A percentile compares a stretch with the other conserved stretches of the same genome.
These are phyloP conservation scores for Brenthis ino DNA, from an alignment of 2,888 invertebrate genomes.

Conservation along the genomic window DNA sequence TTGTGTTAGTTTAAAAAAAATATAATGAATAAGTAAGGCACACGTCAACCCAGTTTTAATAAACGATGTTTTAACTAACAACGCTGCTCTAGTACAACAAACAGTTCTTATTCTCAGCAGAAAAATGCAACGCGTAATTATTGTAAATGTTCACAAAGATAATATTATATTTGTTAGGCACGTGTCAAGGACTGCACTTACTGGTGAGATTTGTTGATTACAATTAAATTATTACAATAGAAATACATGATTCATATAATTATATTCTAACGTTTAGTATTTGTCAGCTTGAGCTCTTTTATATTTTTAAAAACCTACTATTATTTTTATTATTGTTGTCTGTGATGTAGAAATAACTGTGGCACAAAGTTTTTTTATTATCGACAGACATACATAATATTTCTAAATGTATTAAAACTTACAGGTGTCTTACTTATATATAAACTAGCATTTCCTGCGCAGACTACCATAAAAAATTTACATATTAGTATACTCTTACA, in stretches of 20 bases:
- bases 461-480: no score
- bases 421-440: no score
- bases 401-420: no score
- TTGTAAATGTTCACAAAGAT: neutral
- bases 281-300: neutral
- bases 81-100: neutral
- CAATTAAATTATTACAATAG: neutral
- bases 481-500: no score
- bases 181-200: slow-evolving; percentile 10
- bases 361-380: no score
- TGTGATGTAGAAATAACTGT: no score
- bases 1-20: no score
- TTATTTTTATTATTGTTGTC: no score
- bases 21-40: neutral
- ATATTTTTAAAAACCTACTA: neutral
- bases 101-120: neutral
- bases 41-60: neutral
- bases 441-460: no score
- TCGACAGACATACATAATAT: no score
- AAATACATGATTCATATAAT: slow-evolving; percentile 7
- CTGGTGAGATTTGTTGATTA: neutral
- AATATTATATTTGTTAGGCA: slow-evolving; percentile 7
- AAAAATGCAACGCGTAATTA: neutral
- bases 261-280: no score
- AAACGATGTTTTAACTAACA: neutral